Conservation (phyloP, 2,888 invertebrate species). For the Drosophila kuntzei region DNA sequence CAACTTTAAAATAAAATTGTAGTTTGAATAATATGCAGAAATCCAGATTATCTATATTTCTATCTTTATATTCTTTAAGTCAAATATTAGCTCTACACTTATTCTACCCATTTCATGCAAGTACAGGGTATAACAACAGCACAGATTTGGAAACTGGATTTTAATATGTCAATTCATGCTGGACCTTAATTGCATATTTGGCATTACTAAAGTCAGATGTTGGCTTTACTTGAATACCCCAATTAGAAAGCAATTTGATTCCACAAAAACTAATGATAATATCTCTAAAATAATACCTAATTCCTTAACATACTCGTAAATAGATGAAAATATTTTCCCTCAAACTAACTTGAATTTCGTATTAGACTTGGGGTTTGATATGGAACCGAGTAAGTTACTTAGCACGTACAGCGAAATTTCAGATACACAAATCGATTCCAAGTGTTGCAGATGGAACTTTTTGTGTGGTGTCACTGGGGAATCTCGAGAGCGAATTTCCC, state of each 20-base stretch:
- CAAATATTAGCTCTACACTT: too few relatives aligned
- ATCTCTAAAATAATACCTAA: not conserved
- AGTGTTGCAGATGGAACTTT: slow-evolving; percentile 12
- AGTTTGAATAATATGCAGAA: too few relatives aligned
- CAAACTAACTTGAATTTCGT: not conserved
- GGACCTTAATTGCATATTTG: slow-evolving; percentile 1
- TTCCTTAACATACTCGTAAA: not conserved
- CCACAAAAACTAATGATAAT: not conserved
- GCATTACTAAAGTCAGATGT: not conserved
- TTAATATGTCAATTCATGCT: slow-evolving; percentile 1
- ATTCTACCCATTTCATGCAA: too few relatives aligned
- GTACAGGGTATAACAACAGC: not conserved
- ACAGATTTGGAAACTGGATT: not conserved
- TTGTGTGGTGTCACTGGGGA: slow-evolving; percentile 48
- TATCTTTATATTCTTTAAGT: too few relatives aligned
- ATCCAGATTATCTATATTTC: too few relatives aligned
- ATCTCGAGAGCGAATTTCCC: slow-evolving; percentile 44
- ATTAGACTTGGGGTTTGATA: not conserved
- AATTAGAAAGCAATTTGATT: not conserved
- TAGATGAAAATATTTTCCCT: not conserved
- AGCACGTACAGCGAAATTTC: slow-evolving; percentile 8
- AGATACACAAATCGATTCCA: slow-evolving; percentile 41
- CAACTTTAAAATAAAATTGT: too few relatives aligned
- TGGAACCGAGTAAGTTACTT: slow-evolving; percentile 1
- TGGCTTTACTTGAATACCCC: not conserved